Evolutionary conservation across 2,888 invertebrate genomes (phyloP).

Genomic region (Andrena hattorfiana): DNA sequence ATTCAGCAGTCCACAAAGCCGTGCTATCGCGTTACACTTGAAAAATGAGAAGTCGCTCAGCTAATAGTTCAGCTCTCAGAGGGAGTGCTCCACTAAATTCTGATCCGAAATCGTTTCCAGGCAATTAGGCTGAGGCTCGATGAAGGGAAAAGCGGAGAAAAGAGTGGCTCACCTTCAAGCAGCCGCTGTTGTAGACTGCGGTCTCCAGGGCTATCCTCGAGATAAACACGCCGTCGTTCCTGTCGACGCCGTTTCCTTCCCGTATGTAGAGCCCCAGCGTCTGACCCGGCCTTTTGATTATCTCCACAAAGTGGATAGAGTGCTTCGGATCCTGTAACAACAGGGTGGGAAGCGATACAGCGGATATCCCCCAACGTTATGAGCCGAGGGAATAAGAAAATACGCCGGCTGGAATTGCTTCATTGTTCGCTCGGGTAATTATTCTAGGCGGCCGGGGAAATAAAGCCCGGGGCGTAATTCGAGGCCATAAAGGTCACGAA

Average conservation of each 20-base stretch:
- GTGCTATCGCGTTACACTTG: no score
- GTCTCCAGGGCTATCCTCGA: conserved; percentile 98
- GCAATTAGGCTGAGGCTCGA: conserved; percentile 43
- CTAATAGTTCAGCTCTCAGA: background rate
- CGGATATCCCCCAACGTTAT: conserved; percentile 15
- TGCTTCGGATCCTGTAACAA: conserved; percentile 89
- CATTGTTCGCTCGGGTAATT: conserved; percentile 51
- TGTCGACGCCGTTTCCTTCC: conserved; percentile 99
- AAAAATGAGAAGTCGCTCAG: background rate
- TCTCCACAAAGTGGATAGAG: conserved; percentile 96
- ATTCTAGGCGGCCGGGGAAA: conserved; percentile 4
- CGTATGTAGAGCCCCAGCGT: conserved; percentile 98
- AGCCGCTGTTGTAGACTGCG: conserved; percentile 98
- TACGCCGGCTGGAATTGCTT: conserved; percentile 31
- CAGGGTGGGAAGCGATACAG: conserved; percentile 27
- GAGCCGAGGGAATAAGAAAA: conserved; percentile 23
- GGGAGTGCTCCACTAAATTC: conserved; percentile 26
- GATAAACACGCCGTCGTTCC: conserved; percentile 98
- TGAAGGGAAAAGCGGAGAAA: conserved; percentile 12
- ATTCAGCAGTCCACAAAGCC: no score
- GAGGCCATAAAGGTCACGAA: background rate
- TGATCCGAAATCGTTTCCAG: conserved; percentile 32
- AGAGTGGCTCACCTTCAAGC: conserved; percentile 89
- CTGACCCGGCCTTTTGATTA: conserved; percentile 99
- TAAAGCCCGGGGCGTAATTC: conserved; percentile 5